Conservation (phyloP, 2,888 invertebrate genomes). For the Acanthosoma haemorrhoidale region DNA sequence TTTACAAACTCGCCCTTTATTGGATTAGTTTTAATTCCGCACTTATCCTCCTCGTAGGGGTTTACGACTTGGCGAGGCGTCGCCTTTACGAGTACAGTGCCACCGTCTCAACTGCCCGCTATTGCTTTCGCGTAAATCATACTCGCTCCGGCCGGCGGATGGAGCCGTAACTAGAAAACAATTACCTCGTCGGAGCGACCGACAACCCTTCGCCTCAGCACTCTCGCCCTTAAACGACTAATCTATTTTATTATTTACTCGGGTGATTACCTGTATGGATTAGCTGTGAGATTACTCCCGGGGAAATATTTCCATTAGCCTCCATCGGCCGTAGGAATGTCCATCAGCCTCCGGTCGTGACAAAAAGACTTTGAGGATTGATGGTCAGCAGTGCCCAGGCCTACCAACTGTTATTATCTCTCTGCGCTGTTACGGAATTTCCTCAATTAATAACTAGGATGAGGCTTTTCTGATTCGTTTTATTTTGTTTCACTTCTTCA, state of each 20-base stretch:
- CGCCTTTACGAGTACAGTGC: not conserved
- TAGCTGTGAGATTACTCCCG: not conserved
- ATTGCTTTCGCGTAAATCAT: not conserved
- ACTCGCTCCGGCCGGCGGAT: not conserved
- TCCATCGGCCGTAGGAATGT: not conserved
- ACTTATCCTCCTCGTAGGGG: not conserved
- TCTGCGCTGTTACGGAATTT: not conserved
- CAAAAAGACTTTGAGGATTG: slow-evolving; percentile 4
- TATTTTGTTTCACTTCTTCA: no score
- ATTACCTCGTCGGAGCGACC: not conserved
- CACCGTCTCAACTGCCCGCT: not conserved
- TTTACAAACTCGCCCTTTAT: not conserved
- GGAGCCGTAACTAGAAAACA: not conserved
- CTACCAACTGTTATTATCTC: slow-evolving; percentile 13
- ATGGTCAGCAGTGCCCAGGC: not conserved
- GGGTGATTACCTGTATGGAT: not conserved
- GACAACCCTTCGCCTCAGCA: no score
- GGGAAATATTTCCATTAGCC: slow-evolving; percentile 22
- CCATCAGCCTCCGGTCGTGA: slow-evolving; percentile 16
- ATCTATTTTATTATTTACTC: not conserved
- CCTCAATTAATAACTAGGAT: not conserved
- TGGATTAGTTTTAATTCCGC: not conserved
- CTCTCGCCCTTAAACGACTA: no score
- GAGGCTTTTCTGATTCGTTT: no score
- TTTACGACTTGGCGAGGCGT: not conserved